Evolutionary conservation across 2,797 vertebrate genomes (phyloP).

Genomic region (Parauchenoglanis punctatus): DNA sequence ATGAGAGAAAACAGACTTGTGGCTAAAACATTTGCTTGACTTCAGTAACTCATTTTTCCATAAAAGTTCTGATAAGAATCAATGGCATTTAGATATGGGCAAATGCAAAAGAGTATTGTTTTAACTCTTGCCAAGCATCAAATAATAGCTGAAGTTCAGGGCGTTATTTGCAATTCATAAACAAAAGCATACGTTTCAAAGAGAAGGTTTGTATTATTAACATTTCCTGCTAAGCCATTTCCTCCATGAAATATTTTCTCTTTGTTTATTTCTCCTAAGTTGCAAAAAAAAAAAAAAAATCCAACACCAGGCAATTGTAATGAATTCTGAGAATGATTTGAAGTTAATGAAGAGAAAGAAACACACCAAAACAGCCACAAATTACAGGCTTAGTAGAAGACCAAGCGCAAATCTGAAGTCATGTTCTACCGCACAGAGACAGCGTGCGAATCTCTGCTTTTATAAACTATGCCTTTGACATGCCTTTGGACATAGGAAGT

Average conservation of each 20-base stretch:
- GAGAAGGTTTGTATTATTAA: constrained; percentile 36
- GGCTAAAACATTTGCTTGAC: constrained; percentile 45
- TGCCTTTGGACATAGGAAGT: constrained; percentile 36
- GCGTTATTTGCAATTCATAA: constrained; percentile 47
- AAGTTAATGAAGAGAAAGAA: constrained; percentile 1
- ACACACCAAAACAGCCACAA: constrained; percentile 6
- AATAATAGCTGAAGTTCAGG: constrained; percentile 43
- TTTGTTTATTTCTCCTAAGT: constrained; percentile 21
- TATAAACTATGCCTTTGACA: constrained; percentile 19
- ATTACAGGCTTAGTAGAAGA: background rate
- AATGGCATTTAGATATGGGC: constrained; percentile 52
- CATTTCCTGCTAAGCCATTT: constrained; percentile 16
- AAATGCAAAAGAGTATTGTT: constrained; percentile 43
- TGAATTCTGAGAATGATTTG: constrained; percentile 24
- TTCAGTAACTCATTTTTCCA: constrained; percentile 42
- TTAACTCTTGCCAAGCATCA: constrained; percentile 59
- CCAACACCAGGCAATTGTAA: background rate
- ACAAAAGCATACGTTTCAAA: constrained; percentile 51
- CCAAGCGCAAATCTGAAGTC: background rate
- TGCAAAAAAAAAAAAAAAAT: constrained; percentile 2
- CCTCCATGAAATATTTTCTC: background rate
- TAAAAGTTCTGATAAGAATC: constrained; percentile 57
- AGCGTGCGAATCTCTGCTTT: background rate
- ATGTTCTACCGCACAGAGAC: background rate
- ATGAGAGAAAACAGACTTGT: constrained; percentile 57